Evolutionary conservation across 2,113 vertebrate genomes (phyloP).

Genomic region (Furnarius figulus): DNA sequence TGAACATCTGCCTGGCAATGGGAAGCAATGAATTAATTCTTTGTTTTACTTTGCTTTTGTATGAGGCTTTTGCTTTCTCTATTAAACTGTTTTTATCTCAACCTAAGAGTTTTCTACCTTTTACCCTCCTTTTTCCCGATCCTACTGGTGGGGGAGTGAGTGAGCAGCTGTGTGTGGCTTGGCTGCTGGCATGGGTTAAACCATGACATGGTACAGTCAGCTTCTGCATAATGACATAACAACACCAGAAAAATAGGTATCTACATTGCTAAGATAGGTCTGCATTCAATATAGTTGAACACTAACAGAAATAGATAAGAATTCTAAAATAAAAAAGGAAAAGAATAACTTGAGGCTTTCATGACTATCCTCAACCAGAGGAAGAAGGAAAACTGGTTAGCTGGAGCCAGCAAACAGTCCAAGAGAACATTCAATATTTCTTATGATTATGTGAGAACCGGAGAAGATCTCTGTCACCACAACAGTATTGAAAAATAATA

Average conservation of each 20-base stretch:
- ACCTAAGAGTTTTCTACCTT: fast-evolving
- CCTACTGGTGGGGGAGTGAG: fast-evolving
- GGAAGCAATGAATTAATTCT: not conserved
- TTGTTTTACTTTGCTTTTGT: not conserved
- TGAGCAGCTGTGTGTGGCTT: fast-evolving
- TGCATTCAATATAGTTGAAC: not conserved
- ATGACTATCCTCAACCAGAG: not conserved
- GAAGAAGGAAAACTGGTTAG: not conserved
- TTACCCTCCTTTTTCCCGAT: not conserved
- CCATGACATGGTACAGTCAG: not conserved
- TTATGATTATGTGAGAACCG: not conserved
- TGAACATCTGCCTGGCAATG: no score
- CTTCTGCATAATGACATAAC: not conserved
- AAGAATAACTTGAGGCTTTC: not conserved
- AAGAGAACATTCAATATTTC: not conserved
- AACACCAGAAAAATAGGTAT: not conserved
- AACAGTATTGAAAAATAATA: not conserved
- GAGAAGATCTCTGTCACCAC: not conserved
- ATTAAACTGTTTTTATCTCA: not conserved
- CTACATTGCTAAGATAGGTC: not conserved
- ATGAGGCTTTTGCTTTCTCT: not conserved
- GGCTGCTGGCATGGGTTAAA: not conserved
- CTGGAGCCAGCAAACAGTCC: not conserved
- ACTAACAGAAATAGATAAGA: not conserved
- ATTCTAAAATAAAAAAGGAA: not conserved